Percentiles rank a stretch among this genome's conserved stretches.
Conservation (phyloP, 2,113 vertebrate genomes). For the Porphyrio hochstetteri region DNA sequence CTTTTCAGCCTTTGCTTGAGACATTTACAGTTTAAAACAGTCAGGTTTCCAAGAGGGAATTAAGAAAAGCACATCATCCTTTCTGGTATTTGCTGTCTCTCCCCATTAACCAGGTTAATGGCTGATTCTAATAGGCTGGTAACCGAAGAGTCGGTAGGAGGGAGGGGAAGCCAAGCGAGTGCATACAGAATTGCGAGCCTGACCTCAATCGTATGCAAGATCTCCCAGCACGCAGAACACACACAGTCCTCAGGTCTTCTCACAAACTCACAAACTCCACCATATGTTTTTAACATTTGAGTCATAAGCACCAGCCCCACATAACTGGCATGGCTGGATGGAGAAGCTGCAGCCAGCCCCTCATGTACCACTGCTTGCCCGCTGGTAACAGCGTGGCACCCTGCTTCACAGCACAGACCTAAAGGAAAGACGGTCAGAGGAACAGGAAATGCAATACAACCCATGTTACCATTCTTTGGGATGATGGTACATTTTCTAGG, state of each 20-base stretch:
- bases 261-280: not conserved
- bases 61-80: conserved; percentile 20
- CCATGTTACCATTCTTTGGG: not conserved
- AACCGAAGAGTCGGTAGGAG: not conserved
- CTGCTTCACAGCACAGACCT: not conserved
- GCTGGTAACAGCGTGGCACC: not conserved
- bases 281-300: not conserved
- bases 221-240: not conserved
- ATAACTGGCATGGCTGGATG: accelerated
- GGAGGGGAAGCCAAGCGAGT: conserved; percentile 18
- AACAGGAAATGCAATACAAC: not conserved
- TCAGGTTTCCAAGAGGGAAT: not conserved
- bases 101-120: conserved; percentile 49
- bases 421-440: not conserved
- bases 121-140: conserved; percentile 6
- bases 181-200: not conserved
- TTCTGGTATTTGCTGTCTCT: conserved; percentile 40
- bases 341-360: not conserved
- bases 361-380: not conserved
- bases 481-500: not conserved
- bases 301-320: not conserved
- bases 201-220: conserved; percentile 8
- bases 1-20: not conserved
- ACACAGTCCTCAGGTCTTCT: not conserved
- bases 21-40: not conserved